These are phyloP conservation scores for Rynchops niger DNA, from an alignment of 2,113 vertebrate species.

Conservation along the genomic window DNA sequence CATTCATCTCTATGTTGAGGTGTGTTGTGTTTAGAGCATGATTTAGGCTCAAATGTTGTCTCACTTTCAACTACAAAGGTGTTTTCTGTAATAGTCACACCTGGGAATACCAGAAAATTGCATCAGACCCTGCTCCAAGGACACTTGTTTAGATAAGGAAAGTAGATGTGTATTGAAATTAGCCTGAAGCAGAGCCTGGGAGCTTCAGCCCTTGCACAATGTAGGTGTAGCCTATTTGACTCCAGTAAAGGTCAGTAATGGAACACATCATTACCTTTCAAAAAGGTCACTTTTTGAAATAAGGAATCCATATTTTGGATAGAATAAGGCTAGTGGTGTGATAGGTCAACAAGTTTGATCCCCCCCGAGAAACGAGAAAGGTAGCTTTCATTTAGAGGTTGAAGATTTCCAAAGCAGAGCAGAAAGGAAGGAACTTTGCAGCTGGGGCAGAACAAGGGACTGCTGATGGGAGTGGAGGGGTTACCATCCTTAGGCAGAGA, in stretches of 20 bases:
- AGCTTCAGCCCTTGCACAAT: not conserved
- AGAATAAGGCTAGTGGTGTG: not conserved
- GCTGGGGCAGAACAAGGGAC: not conserved
- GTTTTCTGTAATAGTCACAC: not conserved
- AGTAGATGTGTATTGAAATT: not conserved
- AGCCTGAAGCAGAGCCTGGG: not conserved
- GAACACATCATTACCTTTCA: rapidly evolving
- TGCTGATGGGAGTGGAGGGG: rapidly evolving
- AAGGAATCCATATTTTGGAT: not conserved
- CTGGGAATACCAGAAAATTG: not conserved
- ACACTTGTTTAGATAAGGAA: not conserved
- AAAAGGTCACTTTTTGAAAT: not conserved
- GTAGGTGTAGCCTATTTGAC: not conserved
- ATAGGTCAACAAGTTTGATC: not conserved
- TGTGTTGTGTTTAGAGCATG: not conserved
- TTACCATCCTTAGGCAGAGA: not conserved
- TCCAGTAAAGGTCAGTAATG: not conserved
- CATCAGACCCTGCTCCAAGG: not conserved
- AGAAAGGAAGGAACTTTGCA: not conserved
- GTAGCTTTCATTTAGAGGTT: not conserved
- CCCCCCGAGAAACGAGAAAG: not conserved
- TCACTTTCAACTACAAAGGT: not conserved
- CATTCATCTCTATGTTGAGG: not conserved
- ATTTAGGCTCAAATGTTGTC: not conserved
- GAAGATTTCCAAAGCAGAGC: not conserved